Evolutionary conservation across 2,113 vertebrate genomes (phyloP).

Genomic region (Uria aalge): DNA sequence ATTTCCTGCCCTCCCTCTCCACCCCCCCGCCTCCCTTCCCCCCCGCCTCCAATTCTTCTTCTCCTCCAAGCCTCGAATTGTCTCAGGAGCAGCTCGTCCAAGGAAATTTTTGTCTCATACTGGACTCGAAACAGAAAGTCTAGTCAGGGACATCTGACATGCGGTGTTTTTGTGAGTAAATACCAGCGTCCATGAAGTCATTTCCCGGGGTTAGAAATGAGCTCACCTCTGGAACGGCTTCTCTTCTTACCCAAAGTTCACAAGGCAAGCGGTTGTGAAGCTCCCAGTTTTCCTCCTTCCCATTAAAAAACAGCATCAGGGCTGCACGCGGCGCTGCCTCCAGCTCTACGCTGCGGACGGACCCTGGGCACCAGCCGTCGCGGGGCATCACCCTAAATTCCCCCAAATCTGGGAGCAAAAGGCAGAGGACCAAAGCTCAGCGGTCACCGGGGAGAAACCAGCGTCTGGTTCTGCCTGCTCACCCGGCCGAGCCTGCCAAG

Average conservation of each 20-base stretch:
- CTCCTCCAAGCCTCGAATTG: constrained; percentile 31
- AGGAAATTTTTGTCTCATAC: constrained; percentile 79
- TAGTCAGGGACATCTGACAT: constrained; percentile 72
- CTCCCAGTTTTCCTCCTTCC: background rate
- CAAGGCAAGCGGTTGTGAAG: constrained; percentile 1
- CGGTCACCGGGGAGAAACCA: background rate
- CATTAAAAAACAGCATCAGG: background rate
- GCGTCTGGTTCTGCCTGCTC: background rate
- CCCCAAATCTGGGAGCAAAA: background rate
- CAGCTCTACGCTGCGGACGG: rapidly evolving
- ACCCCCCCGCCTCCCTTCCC: too few species aligned
- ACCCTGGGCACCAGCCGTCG: background rate
- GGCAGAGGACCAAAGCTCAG: background rate
- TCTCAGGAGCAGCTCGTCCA: constrained; percentile 63
- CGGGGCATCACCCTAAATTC: background rate
- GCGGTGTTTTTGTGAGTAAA: constrained; percentile 74
- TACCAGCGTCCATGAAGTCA: constrained; percentile 72
- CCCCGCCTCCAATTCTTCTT: background rate
- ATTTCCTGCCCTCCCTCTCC: background rate
- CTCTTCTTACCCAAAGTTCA: constrained; percentile 52
- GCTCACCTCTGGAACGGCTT: constrained; percentile 50
- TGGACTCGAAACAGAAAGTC: constrained; percentile 73
- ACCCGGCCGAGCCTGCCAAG: background rate
- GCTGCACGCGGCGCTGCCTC: background rate
- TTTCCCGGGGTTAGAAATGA: constrained; percentile 70